Evolutionary conservation across 2,113 vertebrate species (phyloP).

Genomic region (Xyrauchen texanus): DNA sequence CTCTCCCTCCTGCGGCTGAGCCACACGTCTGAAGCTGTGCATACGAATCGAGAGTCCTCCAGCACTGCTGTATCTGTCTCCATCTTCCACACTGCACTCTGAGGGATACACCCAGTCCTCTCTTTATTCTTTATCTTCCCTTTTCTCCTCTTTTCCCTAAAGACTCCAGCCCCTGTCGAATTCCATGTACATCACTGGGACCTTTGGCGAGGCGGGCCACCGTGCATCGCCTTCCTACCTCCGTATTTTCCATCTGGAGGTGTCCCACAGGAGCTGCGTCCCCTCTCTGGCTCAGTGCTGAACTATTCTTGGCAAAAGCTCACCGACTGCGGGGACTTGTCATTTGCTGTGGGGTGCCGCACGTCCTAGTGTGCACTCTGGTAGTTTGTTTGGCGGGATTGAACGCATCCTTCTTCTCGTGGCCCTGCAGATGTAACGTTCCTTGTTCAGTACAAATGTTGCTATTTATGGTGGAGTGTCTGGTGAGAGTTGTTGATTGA

Average conservation of each 20-base stretch:
- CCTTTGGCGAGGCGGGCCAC: slow-evolving; percentile 21
- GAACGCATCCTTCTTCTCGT: neutral
- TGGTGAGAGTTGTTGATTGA: slow-evolving; percentile 28
- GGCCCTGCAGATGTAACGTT: neutral
- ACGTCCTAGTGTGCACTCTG: neutral
- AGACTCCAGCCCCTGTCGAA: slow-evolving; percentile 28
- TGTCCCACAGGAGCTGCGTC: neutral
- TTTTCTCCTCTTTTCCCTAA: slow-evolving; percentile 13
- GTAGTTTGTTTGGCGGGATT: neutral
- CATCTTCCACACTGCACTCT: neutral
- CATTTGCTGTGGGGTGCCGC: slow-evolving; percentile 36
- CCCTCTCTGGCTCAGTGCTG: slow-evolving; percentile 13
- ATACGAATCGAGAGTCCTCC: slow-evolving; percentile 32
- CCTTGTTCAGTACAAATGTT: neutral
- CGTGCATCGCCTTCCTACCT: neutral
- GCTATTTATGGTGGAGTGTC: slow-evolving; percentile 20
- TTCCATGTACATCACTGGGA: slow-evolving; percentile 20
- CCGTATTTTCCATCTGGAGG: slow-evolving; percentile 22
- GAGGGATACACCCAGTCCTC: slow-evolving; percentile 2
- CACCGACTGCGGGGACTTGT: slow-evolving; percentile 38
- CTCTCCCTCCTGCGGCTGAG: slow-evolving; percentile 30
- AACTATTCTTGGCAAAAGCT: slow-evolving; percentile 38
- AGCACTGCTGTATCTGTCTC: slow-evolving; percentile 30
- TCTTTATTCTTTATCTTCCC: neutral
- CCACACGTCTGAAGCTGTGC: slow-evolving; percentile 11